Conservation (phyloP, 2,113 vertebrate genomes). For the Pluvianellus socialis region DNA sequence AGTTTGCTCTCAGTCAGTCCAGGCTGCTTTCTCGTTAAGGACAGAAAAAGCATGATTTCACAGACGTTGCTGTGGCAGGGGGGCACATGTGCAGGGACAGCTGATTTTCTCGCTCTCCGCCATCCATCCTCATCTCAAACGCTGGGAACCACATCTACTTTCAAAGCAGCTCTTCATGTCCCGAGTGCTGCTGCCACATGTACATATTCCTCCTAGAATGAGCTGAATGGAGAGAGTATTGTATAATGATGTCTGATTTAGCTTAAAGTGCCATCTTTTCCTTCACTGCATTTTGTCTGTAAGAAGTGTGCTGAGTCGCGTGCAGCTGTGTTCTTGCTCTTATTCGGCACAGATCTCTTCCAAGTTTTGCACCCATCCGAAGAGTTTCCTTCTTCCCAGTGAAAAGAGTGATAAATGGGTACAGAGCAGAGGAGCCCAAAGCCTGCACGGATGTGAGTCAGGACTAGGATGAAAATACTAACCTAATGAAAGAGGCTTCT, state of each 20-base stretch:
- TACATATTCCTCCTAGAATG: neutral
- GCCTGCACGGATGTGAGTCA: neutral
- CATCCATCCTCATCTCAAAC: neutral
- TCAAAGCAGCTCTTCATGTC: conserved; percentile 27
- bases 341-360: neutral
- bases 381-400: conserved; percentile 19
- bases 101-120: neutral
- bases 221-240: neutral
- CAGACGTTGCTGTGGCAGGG: neutral
- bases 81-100: neutral
- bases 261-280: conserved; percentile 16
- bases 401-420: neutral
- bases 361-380: neutral
- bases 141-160: neutral
- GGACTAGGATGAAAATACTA: neutral
- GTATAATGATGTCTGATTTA: conserved; percentile 52
- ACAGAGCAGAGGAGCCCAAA: neutral
- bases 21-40: neutral
- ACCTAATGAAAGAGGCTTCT: neutral
- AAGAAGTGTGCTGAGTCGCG: conserved; percentile 38
- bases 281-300: conserved; percentile 17
- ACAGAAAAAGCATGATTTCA: neutral
- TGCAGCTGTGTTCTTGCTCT: conserved; percentile 27
- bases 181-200: neutral
- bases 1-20: neutral